Conservation (phyloP, 2,888 invertebrate species). For the Lapara coniferarum region DNA sequence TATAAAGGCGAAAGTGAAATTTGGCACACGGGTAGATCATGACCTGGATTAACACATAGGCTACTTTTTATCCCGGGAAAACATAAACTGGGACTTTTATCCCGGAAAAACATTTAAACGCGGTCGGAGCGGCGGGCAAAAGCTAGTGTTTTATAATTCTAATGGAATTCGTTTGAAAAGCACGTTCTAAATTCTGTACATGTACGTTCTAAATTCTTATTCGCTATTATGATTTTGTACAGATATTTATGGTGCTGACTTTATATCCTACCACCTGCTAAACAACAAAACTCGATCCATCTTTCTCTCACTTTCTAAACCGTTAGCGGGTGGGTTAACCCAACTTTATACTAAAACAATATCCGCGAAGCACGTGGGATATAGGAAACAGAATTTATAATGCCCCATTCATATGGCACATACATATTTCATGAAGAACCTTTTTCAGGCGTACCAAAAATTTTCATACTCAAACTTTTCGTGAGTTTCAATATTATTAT, state of each 20-base stretch:
- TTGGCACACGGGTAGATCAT: too few relatives aligned
- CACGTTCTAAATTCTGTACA: too few relatives aligned
- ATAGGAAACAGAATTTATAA: constrained; percentile 43
- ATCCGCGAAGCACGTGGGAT: not conserved
- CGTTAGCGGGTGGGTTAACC: too few relatives aligned
- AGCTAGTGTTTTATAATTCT: not conserved
- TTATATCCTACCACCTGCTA: not conserved
- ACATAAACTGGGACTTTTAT: too few relatives aligned
- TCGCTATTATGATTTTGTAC: too few relatives aligned
- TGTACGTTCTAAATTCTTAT: not conserved
- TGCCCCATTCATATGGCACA: constrained; percentile 43
- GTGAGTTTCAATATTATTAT: constrained; percentile 23
- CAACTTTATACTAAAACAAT: not conserved
- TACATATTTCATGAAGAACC: constrained; percentile 44
- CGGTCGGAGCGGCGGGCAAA: too few relatives aligned
- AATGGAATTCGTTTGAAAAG: not conserved
- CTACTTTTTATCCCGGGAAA: too few relatives aligned
- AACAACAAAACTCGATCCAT: not conserved
- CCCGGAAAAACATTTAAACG: too few relatives aligned
- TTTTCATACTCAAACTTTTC: constrained; percentile 15
- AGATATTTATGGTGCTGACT: too few relatives aligned
- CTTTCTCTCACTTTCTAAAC: not conserved
- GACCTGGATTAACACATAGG: too few relatives aligned
- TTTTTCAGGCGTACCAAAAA: constrained; percentile 22
- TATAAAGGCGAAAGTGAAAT: too few relatives aligned